Evolutionary conservation across 2,888 invertebrate genomes (phyloP).

Genomic region (Dryobotodes eremita): DNA sequence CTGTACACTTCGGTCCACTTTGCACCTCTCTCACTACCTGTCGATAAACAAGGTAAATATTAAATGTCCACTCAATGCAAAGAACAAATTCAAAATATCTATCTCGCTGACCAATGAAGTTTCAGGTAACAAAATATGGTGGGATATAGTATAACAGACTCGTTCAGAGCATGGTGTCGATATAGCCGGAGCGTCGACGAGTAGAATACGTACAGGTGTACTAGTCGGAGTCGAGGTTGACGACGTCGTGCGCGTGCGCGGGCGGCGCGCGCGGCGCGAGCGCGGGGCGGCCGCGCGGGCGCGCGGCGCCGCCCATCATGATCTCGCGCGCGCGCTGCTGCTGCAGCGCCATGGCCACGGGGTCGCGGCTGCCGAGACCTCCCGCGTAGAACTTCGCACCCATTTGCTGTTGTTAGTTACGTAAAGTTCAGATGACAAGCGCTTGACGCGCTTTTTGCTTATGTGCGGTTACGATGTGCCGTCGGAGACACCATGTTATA

Average conservation of each 20-base stretch:
- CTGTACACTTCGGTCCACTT: conserved; percentile 85
- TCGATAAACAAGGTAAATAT: conserved; percentile 1
- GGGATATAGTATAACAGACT: no score
- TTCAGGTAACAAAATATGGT: no score
- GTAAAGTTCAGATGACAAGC: conserved; percentile 55
- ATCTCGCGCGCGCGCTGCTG: conserved; percentile 88
- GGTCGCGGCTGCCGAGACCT: conserved; percentile 89
- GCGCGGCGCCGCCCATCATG: conserved; percentile 76
- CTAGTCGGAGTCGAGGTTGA: conserved; percentile 86
- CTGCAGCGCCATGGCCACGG: conserved; percentile 88
- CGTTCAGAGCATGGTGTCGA: background rate
- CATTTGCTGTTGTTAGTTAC: conserved; percentile 73
- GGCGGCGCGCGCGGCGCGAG: conserved; percentile 71
- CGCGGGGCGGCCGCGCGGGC: conserved; percentile 78
- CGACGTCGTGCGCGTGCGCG: conserved; percentile 71
- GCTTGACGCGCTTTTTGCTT: conserved; percentile 58
- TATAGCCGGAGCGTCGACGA: background rate
- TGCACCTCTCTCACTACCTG: conserved; percentile 65
- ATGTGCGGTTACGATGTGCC: conserved; percentile 43
- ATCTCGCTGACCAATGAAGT: background rate
- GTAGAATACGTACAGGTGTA: conserved; percentile 37
- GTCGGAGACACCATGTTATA: background rate
- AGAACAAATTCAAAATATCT: background rate
- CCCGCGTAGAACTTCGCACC: conserved; percentile 89
- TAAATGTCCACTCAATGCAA: background rate